Evolutionary conservation across 2,797 vertebrate species (phyloP).

Genomic region (Karalla daura): DNA sequence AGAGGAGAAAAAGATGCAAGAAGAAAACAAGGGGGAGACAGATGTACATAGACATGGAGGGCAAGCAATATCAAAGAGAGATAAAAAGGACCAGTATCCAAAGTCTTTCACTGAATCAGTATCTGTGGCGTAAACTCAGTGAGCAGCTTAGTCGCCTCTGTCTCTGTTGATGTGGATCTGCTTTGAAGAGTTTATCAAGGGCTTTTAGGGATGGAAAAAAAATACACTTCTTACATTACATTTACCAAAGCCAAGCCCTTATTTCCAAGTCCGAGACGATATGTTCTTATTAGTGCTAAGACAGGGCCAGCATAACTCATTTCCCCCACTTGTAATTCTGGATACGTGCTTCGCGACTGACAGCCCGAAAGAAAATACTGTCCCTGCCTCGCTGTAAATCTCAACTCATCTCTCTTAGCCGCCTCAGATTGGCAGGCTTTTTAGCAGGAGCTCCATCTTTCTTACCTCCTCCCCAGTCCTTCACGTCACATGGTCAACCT

Average conservation of each 20-base stretch:
- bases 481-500: slow-evolving; percentile 11
- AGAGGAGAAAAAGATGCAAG: slow-evolving; percentile 65
- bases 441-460: slow-evolving; percentile 9
- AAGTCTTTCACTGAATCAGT: slow-evolving; percentile 55
- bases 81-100: slow-evolving; percentile 23
- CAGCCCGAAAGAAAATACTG: slow-evolving; percentile 58
- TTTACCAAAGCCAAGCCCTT: slow-evolving; percentile 43
- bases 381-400: slow-evolving; percentile 45
- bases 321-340: slow-evolving; percentile 57
- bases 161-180: slow-evolving; percentile 50
- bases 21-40: slow-evolving; percentile 76
- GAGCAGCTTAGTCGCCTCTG: slow-evolving; percentile 37
- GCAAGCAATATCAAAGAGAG: slow-evolving; percentile 58
- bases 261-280: slow-evolving; percentile 41
- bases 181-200: slow-evolving; percentile 65
- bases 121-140: slow-evolving; percentile 45
- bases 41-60: slow-evolving; percentile 78
- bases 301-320: slow-evolving; percentile 52
- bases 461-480: slow-evolving; percentile 12
- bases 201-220: slow-evolving; percentile 54
- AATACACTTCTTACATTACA: slow-evolving; percentile 49
- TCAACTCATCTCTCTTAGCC: slow-evolving; percentile 21
- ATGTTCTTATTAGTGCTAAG: slow-evolving; percentile 63
- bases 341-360: slow-evolving; percentile 53
- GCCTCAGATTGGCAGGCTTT: slow-evolving; percentile 34